Evolutionary conservation across 1,140 invertebrate species (phyloP).

Genomic region (Pseudomyrmex gracilis): DNA sequence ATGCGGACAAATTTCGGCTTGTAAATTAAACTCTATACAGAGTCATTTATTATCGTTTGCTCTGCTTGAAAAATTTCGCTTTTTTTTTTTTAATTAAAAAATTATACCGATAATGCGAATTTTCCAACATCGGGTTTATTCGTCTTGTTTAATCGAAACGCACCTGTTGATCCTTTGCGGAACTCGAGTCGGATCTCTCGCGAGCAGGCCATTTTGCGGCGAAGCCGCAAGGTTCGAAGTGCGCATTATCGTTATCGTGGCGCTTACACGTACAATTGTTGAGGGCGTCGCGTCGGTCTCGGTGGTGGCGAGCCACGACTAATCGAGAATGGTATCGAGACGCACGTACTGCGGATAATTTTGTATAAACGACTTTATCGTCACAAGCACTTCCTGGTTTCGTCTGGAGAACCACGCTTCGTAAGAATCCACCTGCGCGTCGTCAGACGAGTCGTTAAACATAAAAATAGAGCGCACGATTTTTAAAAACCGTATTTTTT

Average conservation of each 20-base stretch:
- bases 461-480: too few relatives aligned
- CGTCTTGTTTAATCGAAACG: conserved; percentile 1
- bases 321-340: conserved; percentile 48
- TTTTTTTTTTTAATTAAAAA: background rate
- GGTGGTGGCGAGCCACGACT: conserved; percentile 38
- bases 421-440: background rate
- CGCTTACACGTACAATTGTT: conserved; percentile 42
- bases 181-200: conserved; percentile 19
- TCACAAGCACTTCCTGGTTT: conserved; percentile 49
- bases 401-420: background rate
- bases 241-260: conserved; percentile 62
- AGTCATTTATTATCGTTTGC: too few relatives aligned
- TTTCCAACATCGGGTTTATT: background rate
- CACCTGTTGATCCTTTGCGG: conserved; percentile 46
- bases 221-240: conserved; percentile 31
- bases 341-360: conserved; percentile 41
- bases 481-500: background rate
- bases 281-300: conserved; percentile 51
- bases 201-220: conserved; percentile 35
- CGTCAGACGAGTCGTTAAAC: too few relatives aligned
- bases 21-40: too few relatives aligned
- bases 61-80: background rate
- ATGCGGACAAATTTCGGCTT: background rate
- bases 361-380: conserved; percentile 48
- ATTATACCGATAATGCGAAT: background rate